These are phyloP conservation scores for Oscheius sp. DNA, from an alignment of 1,140 invertebrate genomes.

Conservation along the genomic window DNA sequence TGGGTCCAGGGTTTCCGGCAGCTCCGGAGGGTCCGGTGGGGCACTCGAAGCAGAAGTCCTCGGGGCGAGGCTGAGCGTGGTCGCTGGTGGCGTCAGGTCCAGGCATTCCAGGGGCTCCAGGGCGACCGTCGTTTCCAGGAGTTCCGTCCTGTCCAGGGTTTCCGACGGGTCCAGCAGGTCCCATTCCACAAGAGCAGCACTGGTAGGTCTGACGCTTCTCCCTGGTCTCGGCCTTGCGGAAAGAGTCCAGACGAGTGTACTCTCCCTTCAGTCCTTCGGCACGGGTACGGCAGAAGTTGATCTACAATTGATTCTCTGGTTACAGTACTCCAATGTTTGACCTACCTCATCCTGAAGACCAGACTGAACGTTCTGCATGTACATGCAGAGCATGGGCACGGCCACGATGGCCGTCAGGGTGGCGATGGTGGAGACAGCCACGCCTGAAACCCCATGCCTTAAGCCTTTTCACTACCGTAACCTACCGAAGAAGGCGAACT, in stretches of 20 bases:
- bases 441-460: slow-evolving; percentile 29
- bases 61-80: slow-evolving; percentile 35
- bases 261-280: slow-evolving; percentile 31
- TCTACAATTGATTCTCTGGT: not conserved
- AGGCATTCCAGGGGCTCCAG: slow-evolving; percentile 31
- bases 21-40: slow-evolving; percentile 30
- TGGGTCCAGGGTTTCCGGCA: slow-evolving; percentile 28
- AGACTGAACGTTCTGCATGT: slow-evolving; percentile 39
- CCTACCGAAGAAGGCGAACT: slow-evolving; percentile 50
- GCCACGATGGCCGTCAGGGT: slow-evolving; percentile 51
- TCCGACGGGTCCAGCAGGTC: slow-evolving; percentile 39
- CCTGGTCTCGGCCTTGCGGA: slow-evolving; percentile 27
- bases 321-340: not conserved
- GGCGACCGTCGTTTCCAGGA: slow-evolving; percentile 35
- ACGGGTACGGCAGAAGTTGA: slow-evolving; percentile 38
- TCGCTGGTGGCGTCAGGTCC: slow-evolving; percentile 37
- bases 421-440: slow-evolving; percentile 50
- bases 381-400: slow-evolving; percentile 54
- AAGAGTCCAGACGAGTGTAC: slow-evolving; percentile 28
- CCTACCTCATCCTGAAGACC: slow-evolving; percentile 30
- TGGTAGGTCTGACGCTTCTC: slow-evolving; percentile 36
- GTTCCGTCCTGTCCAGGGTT: slow-evolving; percentile 36
- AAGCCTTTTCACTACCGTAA: not conserved
- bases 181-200: slow-evolving; percentile 40
- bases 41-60: slow-evolving; percentile 44